These are phyloP conservation scores for Oligia fasciuncula DNA, from an alignment of 2,888 invertebrate species.

Conservation along the genomic window DNA sequence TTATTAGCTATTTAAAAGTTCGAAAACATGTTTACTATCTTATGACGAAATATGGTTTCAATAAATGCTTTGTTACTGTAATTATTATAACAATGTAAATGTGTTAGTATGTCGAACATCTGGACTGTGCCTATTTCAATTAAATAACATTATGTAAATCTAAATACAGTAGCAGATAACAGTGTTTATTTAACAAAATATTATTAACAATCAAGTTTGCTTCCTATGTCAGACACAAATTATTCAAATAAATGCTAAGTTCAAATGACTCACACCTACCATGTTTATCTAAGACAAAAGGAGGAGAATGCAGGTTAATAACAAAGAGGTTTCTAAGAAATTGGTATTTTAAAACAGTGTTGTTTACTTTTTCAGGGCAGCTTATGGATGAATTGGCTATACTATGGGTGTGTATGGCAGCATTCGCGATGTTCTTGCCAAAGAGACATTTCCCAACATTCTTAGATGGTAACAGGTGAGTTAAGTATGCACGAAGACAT, in stretches of 20 bases:
- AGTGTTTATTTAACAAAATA: slow-evolving; percentile 1
- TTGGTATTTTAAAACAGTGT: not conserved
- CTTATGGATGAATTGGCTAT: slow-evolving; percentile 95
- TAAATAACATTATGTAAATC: not conserved
- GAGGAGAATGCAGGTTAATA: not conserved
- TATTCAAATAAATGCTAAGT: not conserved
- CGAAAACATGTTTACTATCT: not conserved
- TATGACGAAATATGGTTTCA: not conserved
- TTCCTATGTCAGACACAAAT: not conserved
- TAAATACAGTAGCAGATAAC: slow-evolving; percentile 3
- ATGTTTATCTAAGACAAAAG: slow-evolving; percentile 4
- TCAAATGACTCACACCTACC: slow-evolving; percentile 18
- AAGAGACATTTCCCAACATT: slow-evolving; percentile 92
- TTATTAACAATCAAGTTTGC: not conserved
- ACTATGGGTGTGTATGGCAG: slow-evolving; percentile 95
- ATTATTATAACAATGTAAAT: not conserved
- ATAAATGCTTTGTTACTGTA: not conserved
- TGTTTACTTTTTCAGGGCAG: slow-evolving; percentile 90
- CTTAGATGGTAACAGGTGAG: slow-evolving; percentile 91
- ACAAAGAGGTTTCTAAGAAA: slow-evolving; percentile 3
- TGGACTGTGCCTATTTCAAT: slow-evolving; percentile 3
- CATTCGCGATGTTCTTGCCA: slow-evolving; percentile 94
- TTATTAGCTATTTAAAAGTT: not conserved
- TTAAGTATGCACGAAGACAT: slow-evolving; percentile 25
- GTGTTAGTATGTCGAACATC: not conserved